A percentile compares a stretch with the other conserved stretches of the same genome.
These are phyloP conservation scores for Gila robusta DNA, from an alignment of 2,797 vertebrate genomes.

Conservation along the genomic window DNA sequence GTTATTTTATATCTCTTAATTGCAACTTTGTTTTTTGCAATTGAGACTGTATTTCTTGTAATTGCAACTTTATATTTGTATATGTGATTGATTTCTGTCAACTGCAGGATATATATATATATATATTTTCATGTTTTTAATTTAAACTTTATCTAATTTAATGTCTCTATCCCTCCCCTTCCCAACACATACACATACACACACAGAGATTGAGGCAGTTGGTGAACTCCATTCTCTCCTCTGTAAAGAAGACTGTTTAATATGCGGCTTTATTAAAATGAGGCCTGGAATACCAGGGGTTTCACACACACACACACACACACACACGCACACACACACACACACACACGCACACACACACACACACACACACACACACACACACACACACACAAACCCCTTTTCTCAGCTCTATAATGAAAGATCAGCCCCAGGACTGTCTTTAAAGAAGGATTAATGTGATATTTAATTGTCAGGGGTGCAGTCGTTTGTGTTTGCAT, in stretches of 20 bases:
- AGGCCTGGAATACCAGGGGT: conserved; percentile 66
- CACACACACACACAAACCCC: background rate
- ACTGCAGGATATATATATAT: background rate
- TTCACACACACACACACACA: conserved; percentile 40
- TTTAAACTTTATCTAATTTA: background rate
- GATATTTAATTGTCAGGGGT: conserved; percentile 24
- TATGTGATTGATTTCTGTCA: background rate
- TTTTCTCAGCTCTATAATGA: conserved; percentile 23
- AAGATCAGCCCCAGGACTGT: conserved; percentile 58
- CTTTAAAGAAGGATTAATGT: conserved; percentile 69
- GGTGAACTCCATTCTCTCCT: conserved; percentile 55
- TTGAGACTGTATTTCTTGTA: background rate
- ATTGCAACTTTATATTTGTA: background rate
- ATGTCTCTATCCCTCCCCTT: background rate
- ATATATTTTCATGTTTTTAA: background rate
- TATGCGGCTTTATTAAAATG: conserved; percentile 78
- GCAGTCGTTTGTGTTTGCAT: conserved; percentile 3
- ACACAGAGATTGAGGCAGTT: conserved; percentile 41
- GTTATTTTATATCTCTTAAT: background rate
- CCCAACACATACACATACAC: background rate
- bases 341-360: background rate
- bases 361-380: too few species aligned
- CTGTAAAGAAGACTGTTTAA: conserved; percentile 66
- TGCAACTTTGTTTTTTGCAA: background rate
- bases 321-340: too few species aligned